These are phyloP conservation scores for Scytalopus superciliaris DNA, from an alignment of 2,113 vertebrate genomes.

Conservation along the genomic window DNA sequence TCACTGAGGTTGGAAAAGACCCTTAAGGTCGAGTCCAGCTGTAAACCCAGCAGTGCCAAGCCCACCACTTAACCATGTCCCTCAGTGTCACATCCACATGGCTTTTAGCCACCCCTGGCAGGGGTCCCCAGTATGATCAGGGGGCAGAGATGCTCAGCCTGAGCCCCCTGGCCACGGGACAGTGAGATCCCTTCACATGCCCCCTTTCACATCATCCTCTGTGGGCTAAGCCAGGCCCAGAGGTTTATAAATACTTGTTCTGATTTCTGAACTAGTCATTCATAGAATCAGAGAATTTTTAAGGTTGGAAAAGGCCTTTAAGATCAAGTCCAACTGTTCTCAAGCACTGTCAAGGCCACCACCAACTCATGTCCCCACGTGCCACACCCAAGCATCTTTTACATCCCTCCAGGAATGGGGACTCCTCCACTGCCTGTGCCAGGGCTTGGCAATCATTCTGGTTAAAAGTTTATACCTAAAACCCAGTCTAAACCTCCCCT, in stretches of 20 bases:
- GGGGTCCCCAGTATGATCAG: neutral
- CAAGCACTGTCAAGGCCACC: neutral
- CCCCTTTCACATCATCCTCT: accelerated
- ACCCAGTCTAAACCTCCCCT: neutral
- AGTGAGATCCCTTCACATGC: neutral
- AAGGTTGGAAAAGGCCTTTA: neutral
- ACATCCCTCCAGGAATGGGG: neutral
- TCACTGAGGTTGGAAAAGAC: neutral
- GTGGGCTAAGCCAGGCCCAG: accelerated
- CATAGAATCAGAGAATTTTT: neutral
- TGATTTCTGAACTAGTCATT: neutral
- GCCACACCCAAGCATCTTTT: neutral
- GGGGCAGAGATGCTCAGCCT: neutral
- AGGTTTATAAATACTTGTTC: accelerated
- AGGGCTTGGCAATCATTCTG: neutral
- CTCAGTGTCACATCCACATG: accelerated
- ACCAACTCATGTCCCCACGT: neutral
- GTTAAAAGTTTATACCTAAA: neutral
- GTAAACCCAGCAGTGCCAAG: too few relatives aligned
- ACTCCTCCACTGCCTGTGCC: neutral
- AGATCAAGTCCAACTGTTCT: neutral
- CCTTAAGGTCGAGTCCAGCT: neutral
- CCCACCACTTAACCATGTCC: neutral
- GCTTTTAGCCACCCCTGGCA: neutral
- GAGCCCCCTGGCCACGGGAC: neutral